phyloP scores from a whole-genome alignment of 2,113 vertebrate genomes.

The Sander lucioperca region DNA sequence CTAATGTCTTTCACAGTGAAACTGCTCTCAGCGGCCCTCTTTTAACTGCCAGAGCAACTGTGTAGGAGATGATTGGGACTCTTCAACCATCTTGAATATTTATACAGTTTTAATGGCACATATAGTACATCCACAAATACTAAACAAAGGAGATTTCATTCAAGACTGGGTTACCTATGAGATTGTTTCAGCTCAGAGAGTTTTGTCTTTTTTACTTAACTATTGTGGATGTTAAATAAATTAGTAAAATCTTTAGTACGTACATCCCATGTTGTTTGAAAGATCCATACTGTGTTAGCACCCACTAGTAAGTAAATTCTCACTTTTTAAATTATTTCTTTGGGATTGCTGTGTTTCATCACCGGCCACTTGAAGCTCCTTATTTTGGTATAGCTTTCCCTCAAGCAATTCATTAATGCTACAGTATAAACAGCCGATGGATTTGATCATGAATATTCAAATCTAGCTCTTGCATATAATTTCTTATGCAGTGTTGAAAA shows the following conservation, averaged over 20 bases:
- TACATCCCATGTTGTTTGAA: conserved; percentile 22
- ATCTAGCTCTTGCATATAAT: conserved; percentile 91
- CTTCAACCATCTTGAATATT: conserved; percentile 77
- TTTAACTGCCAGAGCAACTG: conserved; percentile 73
- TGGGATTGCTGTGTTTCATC: conserved; percentile 33
- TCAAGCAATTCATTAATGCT: conserved; percentile 99
- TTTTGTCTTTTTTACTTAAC: not conserved
- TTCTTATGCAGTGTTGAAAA: conserved; percentile 76
- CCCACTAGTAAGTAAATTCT: conserved; percentile 30
- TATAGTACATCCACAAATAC: conserved; percentile 40
- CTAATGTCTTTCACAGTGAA: conserved; percentile 74
- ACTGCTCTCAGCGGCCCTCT: conserved; percentile 70
- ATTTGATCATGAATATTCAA: conserved; percentile 99
- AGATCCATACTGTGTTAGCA: conserved; percentile 6
- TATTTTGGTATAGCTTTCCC: conserved; percentile 92
- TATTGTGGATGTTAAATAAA: not conserved
- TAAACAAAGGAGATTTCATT: conserved; percentile 41
- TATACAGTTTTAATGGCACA: conserved; percentile 62
- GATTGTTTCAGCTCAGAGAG: conserved; percentile 8
- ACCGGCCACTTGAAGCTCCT: conserved; percentile 23
- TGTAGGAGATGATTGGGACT: conserved; percentile 80
- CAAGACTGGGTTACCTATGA: not conserved
- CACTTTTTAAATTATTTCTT: conserved; percentile 43
- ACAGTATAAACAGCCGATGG: conserved; percentile 96
- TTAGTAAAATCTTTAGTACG: not conserved